Evolutionary conservation across 1,140 invertebrate genomes (phyloP).

Genomic region (Drosophila saltans): DNA sequence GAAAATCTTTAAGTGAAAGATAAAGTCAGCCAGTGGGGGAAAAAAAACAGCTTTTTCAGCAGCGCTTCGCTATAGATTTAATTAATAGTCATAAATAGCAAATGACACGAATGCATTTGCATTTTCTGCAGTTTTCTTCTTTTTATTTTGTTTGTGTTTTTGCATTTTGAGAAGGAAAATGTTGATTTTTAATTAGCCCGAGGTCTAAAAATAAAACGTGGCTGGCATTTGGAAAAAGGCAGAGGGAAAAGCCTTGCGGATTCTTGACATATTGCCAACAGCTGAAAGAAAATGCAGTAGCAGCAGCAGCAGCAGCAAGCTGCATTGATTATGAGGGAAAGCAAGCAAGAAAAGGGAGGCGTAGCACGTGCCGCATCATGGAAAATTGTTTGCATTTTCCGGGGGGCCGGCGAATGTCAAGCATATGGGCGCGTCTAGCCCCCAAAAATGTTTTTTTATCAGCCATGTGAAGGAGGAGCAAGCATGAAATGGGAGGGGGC

Average conservation of each 20-base stretch:
- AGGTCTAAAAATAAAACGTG: conserved; percentile 60
- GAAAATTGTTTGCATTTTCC: conserved; percentile 71
- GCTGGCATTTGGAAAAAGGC: conserved; percentile 29
- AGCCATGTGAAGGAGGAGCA: too few species aligned
- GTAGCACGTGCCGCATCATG: conserved; percentile 66
- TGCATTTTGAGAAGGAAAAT: conserved; percentile 41
- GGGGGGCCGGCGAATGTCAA: conserved; percentile 22
- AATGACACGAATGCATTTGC: conserved; percentile 69
- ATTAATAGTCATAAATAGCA: conserved; percentile 68
- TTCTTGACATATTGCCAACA: conserved; percentile 81
- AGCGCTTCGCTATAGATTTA: conserved; percentile 33
- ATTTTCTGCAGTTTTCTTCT: conserved; percentile 22
- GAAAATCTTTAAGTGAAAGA: background rate
- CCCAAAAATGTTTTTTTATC: too few species aligned
- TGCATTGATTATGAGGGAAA: background rate
- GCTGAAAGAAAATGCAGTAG: conserved; percentile 40
- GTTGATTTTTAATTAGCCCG: conserved; percentile 72
- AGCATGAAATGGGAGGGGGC: too few species aligned
- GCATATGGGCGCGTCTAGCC: conserved; percentile 32
- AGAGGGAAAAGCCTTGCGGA: conserved; percentile 33
- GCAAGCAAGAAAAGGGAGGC: conserved; percentile 29
- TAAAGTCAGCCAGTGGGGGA: background rate
- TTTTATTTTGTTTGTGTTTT: background rate
- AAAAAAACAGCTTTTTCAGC: background rate
- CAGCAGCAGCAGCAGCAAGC: conserved; percentile 20